Evolutionary conservation across 2,113 vertebrate species (phyloP).

Genomic region (Gracilinanus agilis): DNA sequence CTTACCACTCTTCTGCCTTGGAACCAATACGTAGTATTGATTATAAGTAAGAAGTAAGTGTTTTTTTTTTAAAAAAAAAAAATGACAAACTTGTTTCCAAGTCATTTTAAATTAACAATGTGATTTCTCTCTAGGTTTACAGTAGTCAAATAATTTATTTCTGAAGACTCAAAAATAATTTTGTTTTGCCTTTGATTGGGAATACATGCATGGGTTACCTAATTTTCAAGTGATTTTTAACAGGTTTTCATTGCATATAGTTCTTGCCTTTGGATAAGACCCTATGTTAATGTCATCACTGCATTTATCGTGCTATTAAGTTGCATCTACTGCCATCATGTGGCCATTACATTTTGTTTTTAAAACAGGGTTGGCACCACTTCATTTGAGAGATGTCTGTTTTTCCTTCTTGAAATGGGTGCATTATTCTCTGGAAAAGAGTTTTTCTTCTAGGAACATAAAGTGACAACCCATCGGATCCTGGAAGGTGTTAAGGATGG

Average conservation of each 20-base stretch:
- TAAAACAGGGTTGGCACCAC: slow-evolving; percentile 37
- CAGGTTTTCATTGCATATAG: slow-evolving; percentile 11
- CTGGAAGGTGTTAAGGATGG: slow-evolving; percentile 68
- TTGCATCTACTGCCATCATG: slow-evolving; percentile 74
- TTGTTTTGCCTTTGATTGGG: slow-evolving; percentile 38
- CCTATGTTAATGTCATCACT: neutral
- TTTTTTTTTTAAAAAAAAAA: too few relatives aligned
- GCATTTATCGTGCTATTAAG: slow-evolving; percentile 3
- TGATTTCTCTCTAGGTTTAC: slow-evolving; percentile 44
- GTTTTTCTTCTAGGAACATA: slow-evolving; percentile 71
- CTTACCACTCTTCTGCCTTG: too few relatives aligned
- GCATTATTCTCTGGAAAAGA: slow-evolving; percentile 63
- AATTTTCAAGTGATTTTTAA: slow-evolving; percentile 36
- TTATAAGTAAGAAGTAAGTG: too few relatives aligned
- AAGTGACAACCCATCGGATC: slow-evolving; percentile 65
- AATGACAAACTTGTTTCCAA: slow-evolving; percentile 21
- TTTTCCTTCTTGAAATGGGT: slow-evolving; percentile 51
- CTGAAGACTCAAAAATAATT: neutral
- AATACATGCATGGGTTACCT: slow-evolving; percentile 26
- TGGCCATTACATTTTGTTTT: slow-evolving; percentile 64
- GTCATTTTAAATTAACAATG: slow-evolving; percentile 48
- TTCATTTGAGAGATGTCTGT: slow-evolving; percentile 55
- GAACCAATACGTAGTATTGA: too few relatives aligned
- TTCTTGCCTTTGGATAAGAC: slow-evolving; percentile 34
- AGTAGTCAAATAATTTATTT: slow-evolving; percentile 51